Evolutionary conservation across 1,140 invertebrate species (phyloP), one percentile per base, ranked within the genome.

Genomic region (Drosophila subpulchrella): DNA sequence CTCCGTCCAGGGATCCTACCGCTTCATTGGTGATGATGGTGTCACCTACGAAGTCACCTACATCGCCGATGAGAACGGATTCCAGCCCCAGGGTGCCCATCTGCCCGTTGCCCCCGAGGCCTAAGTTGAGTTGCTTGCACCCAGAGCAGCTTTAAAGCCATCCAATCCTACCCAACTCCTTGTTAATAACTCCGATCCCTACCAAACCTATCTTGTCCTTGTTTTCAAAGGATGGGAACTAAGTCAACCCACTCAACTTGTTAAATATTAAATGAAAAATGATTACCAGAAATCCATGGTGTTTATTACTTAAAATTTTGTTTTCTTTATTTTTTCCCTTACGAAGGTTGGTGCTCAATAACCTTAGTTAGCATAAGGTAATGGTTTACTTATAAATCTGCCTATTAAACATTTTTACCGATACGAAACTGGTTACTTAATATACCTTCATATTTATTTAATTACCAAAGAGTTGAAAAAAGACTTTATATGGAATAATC

Each of bases 61-160:
- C 13, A 27, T 61, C 3, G 59, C 96, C 34, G 96, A 96, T 90
- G 95, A 96, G 92, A 95, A 95, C 85, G 95, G 95, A 54, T 97
- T 95, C 93, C 94, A 94, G 77, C 95, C 95, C 41, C 93, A 94
- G 83, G 95, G 95, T 24, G 94, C 93, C 8, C 95, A 95, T 92
- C 91, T 96, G 58, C 95, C 95, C 65, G 79, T 76, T 70, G 81
- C 76, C 56, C 75, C 71, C 20, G 46, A 39, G 46, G 67, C 54
- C 34, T 82, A 72, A 72, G 30, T 48, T 24, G n/a, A 10, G 24
- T 48, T 61, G 15, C 24, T 38, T 32, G 13, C 39, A 11, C 7
- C 32, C 17, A 12, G 30, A 30, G 38, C 63, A 70, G n/a, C 17
- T 51, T 41, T 2, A 27, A 17, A 15, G 54, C 54, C 38, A 57